Base-by-base conservation (phyloP, 2,113 vertebrate genomes). In the Rhineura floridana region DNA sequence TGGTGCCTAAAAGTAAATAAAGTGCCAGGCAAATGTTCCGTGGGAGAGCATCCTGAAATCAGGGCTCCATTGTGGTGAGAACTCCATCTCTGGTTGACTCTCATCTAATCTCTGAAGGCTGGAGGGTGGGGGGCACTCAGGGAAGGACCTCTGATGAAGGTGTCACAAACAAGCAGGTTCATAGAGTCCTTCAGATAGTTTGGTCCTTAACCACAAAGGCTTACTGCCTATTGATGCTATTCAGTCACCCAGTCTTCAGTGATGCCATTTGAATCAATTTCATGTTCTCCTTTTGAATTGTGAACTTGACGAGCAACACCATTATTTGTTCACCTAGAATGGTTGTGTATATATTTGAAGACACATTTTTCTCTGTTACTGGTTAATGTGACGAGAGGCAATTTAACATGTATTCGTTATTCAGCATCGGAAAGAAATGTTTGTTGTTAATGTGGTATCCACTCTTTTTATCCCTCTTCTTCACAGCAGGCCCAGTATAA, bases 401-500 rank as follows among this genome's bases (percentile, higher is more conserved):
- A 88, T 83, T 89, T 94, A 84, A 87, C 85, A 92, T 7, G 0
- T 87, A 85, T 90, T 81, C 92, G 91, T 39, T 92, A 30, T 87
- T 89, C 79, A 79, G 84, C 82, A 90, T 0, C 2, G 62, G 89
- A 80, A 75, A 91, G 91, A n/a, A 88, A 85, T 87, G 90, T 67
- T 85, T 91, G 89, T 86, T 92, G 93, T 36, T 63, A 89, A 59
- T 65, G 33, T 90, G n/a, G 85, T 91, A 96, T 39, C 3, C 50
- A 25, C 33, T 89, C n/a, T 89, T 50, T 69, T 91, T 92, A 55
- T 89, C 88, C 39, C 55, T 63, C 78, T 81, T 89, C 87, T 69
- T 0, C 4, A 79, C 90, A 85, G 83, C 94, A 90, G 91, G 96
- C 98, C 52, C 90, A 93, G 50, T 91, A 95, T 76, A 96, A 86